Base-by-base conservation (phyloP, 1,140 invertebrate genomes). In the Drosophila murphyi region DNA sequence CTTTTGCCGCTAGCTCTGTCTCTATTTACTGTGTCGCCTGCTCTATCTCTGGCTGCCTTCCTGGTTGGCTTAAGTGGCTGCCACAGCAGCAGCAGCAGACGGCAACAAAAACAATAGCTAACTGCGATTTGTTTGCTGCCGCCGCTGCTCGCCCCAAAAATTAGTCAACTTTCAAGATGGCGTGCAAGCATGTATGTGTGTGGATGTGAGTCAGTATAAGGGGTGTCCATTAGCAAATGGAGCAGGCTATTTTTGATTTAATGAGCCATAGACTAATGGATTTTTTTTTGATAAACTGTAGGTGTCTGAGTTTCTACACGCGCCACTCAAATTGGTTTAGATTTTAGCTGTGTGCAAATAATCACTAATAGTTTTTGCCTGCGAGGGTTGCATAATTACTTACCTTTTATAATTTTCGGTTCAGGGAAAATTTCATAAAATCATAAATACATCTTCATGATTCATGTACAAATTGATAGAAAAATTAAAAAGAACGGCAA, bases 201-300 rank as follows among this genome's bases (percentile, higher is more conserved):
- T 5, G 20, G 37, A 60, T 77, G 41, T 5, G 29, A n/a, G 43
- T 54, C 29, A 20, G 50, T 39, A 35, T 5, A 41, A 31, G 48
- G 50, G 54, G 51, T 91, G 80, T 92, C 90, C 90, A 92, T 92
- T 92, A 92, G 90, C 75, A 77, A 92, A 92, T 92, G 82, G 90
- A 89, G 78, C 78, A 81, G 80, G 78, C 90, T 90, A 92, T 91
- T 91, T 87, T 76, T 90, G 80, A 90, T 92, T 91, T 92, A 92
- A 92, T 91, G 90, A 92, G 86, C 83, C 90, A 65, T 82, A 69
- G 68, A 71, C 90, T 90, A 92, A 92, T 90, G 90, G 90, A 77
- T 91, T 91, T 79, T 61, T 8, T 48, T 70, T 65, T 47, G 64
- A 52, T 60, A 56, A 56, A 47, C 37, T 41, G 39, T 54, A 31